phyloP scores from a whole-genome alignment of 2,888 invertebrate genomes.

The Merodon equestris region DNA sequence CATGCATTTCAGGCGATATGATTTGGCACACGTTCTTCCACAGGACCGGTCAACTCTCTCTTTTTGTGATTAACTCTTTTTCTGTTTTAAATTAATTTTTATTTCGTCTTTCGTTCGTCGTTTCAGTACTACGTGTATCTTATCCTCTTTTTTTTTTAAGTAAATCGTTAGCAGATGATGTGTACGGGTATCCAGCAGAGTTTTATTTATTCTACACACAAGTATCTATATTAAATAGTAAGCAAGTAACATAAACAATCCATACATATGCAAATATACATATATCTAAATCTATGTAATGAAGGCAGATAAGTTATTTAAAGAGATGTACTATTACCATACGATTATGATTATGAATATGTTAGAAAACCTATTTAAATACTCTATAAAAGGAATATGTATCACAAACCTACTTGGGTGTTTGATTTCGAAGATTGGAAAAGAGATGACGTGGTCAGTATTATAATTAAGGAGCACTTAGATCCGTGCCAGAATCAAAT shows the following conservation, averaged over 20 bases:
- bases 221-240: conserved; percentile 55
- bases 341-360: conserved; percentile 36
- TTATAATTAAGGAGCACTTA: no score
- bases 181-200: conserved; percentile 39
- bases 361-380: conserved; percentile 62
- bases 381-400: conserved; percentile 19
- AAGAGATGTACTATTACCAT: not conserved
- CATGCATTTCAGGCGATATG: conserved; percentile 37
- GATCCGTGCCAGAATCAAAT: no score
- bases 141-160: conserved; percentile 21
- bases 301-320: conserved; percentile 41
- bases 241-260: conserved; percentile 25
- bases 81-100: conserved; percentile 5
- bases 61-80: conserved; percentile 57
- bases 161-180: conserved; percentile 27
- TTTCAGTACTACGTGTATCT: not conserved
- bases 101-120: not conserved
- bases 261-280: conserved; percentile 18
- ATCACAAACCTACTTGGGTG: conserved; percentile 26
- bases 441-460: no score
- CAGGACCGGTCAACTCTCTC: conserved; percentile 51
- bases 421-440: conserved; percentile 5
- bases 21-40: conserved; percentile 8
- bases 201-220: conserved; percentile 59
- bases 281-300: conserved; percentile 17